Percentiles rank a stretch among this genome's conserved stretches.
Evolutionary conservation across 2,888 invertebrate genomes (phyloP).

Genomic region (Xestia rhomboidea): DNA sequence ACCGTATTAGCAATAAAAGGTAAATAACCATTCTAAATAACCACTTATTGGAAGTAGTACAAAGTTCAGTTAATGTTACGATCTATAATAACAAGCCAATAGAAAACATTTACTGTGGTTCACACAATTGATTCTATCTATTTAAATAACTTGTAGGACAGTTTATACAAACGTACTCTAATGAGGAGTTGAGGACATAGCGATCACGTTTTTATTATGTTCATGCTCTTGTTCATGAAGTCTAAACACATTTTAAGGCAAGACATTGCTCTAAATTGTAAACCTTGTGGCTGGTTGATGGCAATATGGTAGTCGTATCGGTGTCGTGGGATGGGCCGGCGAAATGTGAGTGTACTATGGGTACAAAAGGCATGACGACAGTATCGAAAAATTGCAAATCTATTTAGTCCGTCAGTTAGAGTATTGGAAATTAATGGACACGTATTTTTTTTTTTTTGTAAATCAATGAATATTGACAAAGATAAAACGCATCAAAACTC

Average conservation of each 20-base stretch:
- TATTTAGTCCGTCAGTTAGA: too few species aligned
- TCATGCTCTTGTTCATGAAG: background rate
- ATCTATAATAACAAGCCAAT: constrained; percentile 39
- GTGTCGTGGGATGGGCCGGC: background rate
- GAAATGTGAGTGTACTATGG: background rate
- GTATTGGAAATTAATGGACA: too few species aligned
- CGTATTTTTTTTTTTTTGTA: too few species aligned
- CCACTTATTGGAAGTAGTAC: constrained; percentile 36
- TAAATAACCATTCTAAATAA: constrained; percentile 29
- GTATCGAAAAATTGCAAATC: too few species aligned
- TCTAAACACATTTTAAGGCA: background rate
- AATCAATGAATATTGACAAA: too few species aligned
- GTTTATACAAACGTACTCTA: background rate
- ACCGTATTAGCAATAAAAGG: constrained; percentile 47
- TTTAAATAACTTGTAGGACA: background rate
- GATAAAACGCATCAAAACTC: too few species aligned
- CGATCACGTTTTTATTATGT: background rate
- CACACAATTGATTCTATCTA: constrained; percentile 18
- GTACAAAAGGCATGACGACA: too few species aligned
- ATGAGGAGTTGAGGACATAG: background rate
- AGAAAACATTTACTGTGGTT: constrained; percentile 32
- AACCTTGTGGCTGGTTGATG: background rate
- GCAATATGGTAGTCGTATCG: background rate
- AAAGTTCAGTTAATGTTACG: constrained; percentile 48
- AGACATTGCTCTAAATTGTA: background rate